phyloP scores from a whole-genome alignment of 1,140 invertebrate species.

The Drosophila pallidifrons region DNA sequence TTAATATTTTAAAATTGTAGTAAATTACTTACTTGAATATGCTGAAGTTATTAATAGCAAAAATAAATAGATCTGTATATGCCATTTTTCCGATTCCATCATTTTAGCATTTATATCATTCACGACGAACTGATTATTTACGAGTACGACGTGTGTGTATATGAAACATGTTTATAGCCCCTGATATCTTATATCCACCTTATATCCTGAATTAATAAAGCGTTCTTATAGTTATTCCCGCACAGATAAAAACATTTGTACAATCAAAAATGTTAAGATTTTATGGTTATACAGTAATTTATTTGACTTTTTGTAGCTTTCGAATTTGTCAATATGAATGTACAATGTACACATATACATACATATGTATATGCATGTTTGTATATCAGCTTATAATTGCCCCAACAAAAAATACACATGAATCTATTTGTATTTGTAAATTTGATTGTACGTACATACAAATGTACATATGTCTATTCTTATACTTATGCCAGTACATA shows the following conservation, averaged over 20 bases:
- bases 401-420: too few species aligned
- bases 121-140: conserved; percentile 31
- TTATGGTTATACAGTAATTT: too few species aligned
- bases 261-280: background rate
- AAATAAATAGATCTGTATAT: conserved; percentile 70
- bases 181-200: background rate
- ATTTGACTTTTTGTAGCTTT: too few species aligned
- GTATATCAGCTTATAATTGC: too few species aligned
- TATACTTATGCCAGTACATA: too few species aligned
- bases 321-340: too few species aligned
- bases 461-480: too few species aligned
- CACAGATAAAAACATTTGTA: background rate
- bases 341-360: too few species aligned
- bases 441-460: too few species aligned
- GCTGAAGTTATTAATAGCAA: conserved; percentile 68
- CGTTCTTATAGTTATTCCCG: background rate
- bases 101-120: conserved; percentile 48
- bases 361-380: too few species aligned
- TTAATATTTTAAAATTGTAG: too few species aligned
- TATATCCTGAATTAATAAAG: background rate
- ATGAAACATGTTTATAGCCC: conserved; percentile 26
- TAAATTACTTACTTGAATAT: conserved; percentile 61
- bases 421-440: too few species aligned
- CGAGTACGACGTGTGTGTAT: conserved; percentile 12
- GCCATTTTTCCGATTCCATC: conserved; percentile 75